These are phyloP conservation scores for Turnix velox DNA, from an alignment of 2,113 vertebrate species.

Conservation along the genomic window DNA sequence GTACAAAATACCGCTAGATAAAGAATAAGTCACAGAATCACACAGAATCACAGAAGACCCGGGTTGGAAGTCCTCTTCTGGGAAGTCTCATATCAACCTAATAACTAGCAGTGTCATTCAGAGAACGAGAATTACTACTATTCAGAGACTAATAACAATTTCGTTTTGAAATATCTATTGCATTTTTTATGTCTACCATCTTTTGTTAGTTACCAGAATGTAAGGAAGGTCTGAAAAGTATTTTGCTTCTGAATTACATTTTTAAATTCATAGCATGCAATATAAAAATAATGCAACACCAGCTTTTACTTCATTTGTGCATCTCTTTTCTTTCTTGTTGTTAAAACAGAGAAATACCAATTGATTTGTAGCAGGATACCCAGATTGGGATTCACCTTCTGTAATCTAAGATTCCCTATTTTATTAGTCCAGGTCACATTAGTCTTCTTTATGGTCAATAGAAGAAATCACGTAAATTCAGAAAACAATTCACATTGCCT, in stretches of 20 bases:
- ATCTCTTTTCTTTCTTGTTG: not conserved
- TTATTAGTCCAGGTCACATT: not conserved
- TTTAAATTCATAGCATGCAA: not conserved
- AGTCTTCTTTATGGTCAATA: not conserved
- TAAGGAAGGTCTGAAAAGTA: not conserved
- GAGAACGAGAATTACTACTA: not conserved
- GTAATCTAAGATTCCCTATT: not conserved
- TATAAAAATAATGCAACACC: not conserved
- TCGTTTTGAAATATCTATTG: conserved; percentile 23
- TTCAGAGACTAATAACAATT: not conserved
- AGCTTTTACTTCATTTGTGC: not conserved
- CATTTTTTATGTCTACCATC: not conserved
- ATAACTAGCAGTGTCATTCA: not conserved
- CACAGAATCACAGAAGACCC: too few relatives aligned
- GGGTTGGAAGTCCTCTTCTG: not conserved
- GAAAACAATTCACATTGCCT: not conserved
- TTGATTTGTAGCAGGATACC: not conserved
- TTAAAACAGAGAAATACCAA: not conserved
- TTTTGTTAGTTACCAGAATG: not conserved
- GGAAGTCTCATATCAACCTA: not conserved
- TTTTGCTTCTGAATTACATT: not conserved
- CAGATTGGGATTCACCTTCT: not conserved
- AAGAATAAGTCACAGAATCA: too few relatives aligned
- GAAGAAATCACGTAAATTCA: not conserved
- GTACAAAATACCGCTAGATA: not conserved